Evolutionary conservation across 2,113 vertebrate genomes (phyloP).

Genomic region (Monopterus albus): DNA sequence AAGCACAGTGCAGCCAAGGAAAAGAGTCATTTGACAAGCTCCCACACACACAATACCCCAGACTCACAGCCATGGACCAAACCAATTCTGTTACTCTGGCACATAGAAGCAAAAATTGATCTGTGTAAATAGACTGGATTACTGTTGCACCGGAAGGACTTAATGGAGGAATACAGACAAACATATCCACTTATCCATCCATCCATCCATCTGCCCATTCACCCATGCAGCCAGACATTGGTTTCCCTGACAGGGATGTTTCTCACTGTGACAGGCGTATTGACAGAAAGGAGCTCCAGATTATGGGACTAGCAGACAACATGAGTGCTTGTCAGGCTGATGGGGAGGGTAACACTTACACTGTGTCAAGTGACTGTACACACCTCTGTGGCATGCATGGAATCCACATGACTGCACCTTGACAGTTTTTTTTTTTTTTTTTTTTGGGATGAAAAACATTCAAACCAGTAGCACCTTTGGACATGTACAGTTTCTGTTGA

Average conservation of each 20-base stretch:
- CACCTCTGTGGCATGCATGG: constrained; percentile 52
- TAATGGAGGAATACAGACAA: constrained; percentile 14
- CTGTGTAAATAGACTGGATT: constrained; percentile 51
- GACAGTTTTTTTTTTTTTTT: background rate
- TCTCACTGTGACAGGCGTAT: constrained; percentile 56
- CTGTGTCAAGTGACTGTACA: constrained; percentile 35
- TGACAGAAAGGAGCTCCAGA: constrained; percentile 47
- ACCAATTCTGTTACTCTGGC: constrained; percentile 44
- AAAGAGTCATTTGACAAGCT: constrained; percentile 37
- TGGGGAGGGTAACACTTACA: constrained; percentile 33
- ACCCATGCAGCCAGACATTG: constrained; percentile 27
- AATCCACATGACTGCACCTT: constrained; percentile 36
- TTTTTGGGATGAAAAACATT: constrained; percentile 49
- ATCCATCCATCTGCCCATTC: constrained; percentile 32
- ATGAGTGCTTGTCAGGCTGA: constrained; percentile 47
- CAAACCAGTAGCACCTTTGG: constrained; percentile 46
- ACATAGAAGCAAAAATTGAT: constrained; percentile 54
- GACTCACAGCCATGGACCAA: constrained; percentile 26
- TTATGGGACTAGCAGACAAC: constrained; percentile 46
- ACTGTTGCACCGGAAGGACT: constrained; percentile 32
- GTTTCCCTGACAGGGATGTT: constrained; percentile 50
- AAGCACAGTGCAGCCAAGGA: constrained; percentile 30
- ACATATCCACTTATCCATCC: constrained; percentile 54
- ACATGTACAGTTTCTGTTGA: background rate
- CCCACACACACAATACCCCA: constrained; percentile 27